A percentile compares a stretch with the other conserved stretches of the same genome.
Evolutionary conservation across 2,888 invertebrate genomes (phyloP).

Genomic region (Diploptera punctata): DNA sequence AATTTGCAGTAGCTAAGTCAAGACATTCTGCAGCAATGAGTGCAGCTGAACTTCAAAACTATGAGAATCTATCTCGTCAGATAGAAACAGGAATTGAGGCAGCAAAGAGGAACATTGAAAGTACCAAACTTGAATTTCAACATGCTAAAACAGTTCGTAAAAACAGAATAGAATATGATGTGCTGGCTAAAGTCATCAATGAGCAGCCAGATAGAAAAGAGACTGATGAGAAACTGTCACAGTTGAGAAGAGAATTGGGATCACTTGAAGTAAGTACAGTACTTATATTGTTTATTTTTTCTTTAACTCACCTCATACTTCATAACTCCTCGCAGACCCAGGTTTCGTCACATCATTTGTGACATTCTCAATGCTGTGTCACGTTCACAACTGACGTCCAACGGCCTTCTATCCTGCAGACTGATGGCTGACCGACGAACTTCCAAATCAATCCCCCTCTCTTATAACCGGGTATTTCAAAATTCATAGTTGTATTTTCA

Average conservation of each 20-base stretch:
- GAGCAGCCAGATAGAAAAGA: slow-evolving; percentile 89
- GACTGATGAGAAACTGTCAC: slow-evolving; percentile 70
- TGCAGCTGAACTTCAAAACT: slow-evolving; percentile 81
- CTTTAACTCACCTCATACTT: no score
- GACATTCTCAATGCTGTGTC: no score
- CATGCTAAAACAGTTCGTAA: slow-evolving; percentile 87
- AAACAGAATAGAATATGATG: slow-evolving; percentile 92
- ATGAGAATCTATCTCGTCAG: slow-evolving; percentile 75
- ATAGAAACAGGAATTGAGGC: slow-evolving; percentile 81
- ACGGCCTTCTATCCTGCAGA: no score
- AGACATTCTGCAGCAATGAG: slow-evolving; percentile 82
- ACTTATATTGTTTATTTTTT: no score
- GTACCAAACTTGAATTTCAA: slow-evolving; percentile 79
- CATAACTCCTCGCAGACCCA: no score
- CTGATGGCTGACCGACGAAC: no score
- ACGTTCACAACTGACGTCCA: no score
- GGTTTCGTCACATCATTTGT: no score
- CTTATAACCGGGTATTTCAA: no score
- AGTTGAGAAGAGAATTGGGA: slow-evolving; percentile 75
- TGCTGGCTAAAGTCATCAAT: slow-evolving; percentile 88
- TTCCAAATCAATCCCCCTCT: no score
- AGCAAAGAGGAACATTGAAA: slow-evolving; percentile 81
- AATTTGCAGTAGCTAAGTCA: slow-evolving; percentile 86
- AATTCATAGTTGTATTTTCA: no score
- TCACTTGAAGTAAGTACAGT: slow-evolving; percentile 59